Percentiles rank a stretch among this genome's conserved stretches.
phyloP scores from a whole-genome alignment of 2,113 vertebrate genomes.

The Gallinago jamesoni region DNA sequence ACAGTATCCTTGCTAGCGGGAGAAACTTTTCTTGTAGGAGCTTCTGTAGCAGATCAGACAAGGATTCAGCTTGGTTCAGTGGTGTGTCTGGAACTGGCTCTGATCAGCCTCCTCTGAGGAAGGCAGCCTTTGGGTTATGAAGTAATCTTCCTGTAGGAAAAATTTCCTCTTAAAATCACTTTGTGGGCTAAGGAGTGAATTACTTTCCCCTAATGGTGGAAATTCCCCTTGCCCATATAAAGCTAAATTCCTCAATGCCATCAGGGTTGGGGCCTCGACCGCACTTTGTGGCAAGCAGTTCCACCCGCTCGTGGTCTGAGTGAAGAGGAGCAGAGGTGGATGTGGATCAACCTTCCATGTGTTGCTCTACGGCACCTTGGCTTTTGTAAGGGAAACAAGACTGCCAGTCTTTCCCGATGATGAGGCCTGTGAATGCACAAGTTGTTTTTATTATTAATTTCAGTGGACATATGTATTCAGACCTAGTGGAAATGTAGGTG shows the following conservation, averaged over 20 bases:
- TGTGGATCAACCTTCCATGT: accelerated
- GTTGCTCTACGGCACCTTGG: accelerated
- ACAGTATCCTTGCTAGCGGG: not conserved
- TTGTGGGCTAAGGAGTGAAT: not conserved
- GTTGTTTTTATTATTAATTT: not conserved
- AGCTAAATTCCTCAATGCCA: not conserved
- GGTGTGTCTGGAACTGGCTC: not conserved
- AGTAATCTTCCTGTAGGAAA: not conserved
- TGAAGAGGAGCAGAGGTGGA: not conserved
- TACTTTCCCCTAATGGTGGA: not conserved
- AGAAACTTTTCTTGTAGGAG: not conserved
- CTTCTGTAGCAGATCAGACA: not conserved
- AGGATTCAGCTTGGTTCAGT: not conserved
- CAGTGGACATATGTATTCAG: not conserved
- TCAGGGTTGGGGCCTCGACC: not conserved
- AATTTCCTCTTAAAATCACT: not conserved
- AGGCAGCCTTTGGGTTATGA: not conserved
- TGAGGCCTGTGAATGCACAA: not conserved
- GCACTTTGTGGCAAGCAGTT: not conserved
- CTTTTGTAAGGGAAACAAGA: not conserved
- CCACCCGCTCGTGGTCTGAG: accelerated
- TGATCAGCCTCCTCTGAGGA: not conserved
- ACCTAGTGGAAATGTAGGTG: not conserved
- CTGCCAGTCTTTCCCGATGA: not conserved
- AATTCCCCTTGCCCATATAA: not conserved